These are phyloP conservation scores for Corvus hawaiiensis DNA, from an alignment of 2,113 vertebrate species.

Conservation along the genomic window DNA sequence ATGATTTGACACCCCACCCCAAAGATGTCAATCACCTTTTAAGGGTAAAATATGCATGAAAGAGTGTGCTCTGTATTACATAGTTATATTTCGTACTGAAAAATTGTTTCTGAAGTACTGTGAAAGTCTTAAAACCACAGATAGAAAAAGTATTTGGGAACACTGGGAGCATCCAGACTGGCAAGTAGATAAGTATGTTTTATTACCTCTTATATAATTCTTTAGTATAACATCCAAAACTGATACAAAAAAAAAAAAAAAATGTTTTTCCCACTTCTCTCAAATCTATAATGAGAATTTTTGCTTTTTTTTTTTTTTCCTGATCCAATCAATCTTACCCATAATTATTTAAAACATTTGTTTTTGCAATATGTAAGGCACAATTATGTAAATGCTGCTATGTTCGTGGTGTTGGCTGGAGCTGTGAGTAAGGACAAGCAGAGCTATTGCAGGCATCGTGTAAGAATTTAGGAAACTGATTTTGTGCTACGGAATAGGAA, in stretches of 20 bases:
- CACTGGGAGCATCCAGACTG: background rate
- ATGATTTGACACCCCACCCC: background rate
- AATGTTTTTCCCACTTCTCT: background rate
- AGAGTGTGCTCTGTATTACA: background rate
- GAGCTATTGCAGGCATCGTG: background rate
- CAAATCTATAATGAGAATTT: background rate
- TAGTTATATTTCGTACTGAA: background rate
- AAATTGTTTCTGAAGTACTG: background rate
- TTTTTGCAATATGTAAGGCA: background rate
- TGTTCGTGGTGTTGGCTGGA: background rate
- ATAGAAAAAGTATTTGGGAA: background rate
- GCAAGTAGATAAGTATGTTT: background rate
- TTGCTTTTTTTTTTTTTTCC: background rate
- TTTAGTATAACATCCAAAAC: background rate
- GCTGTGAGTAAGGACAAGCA: background rate
- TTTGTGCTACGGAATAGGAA: background rate
- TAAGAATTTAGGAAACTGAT: background rate
- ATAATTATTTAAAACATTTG: background rate
- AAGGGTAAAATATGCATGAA: background rate
- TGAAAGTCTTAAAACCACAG: background rate
- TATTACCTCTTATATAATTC: background rate
- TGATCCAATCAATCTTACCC: background rate
- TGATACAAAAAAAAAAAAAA: background rate
- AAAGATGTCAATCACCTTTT: background rate
- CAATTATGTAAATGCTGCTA: background rate